Base-by-base conservation (phyloP, 2,113 vertebrate genomes). In the Egretta garzetta region DNA sequence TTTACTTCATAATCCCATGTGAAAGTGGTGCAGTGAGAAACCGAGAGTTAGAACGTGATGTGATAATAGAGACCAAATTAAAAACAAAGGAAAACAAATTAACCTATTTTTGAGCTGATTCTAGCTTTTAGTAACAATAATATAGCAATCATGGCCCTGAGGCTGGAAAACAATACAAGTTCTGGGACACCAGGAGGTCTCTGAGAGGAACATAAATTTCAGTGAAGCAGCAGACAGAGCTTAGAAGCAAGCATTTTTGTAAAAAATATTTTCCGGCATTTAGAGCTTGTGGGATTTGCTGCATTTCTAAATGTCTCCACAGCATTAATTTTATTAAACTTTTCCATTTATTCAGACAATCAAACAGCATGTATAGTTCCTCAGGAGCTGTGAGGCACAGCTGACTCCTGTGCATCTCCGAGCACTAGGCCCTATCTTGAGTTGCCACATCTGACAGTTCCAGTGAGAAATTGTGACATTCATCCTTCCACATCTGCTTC, bases 331-430 rank as follows among this genome's bases (percentile, higher is more conserved):
- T 74, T 53, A 37, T 60, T 53, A 49, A 49, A 74, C 9, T 23
- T 49, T 96, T 95, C 94, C 39, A 83, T 96, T 96, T 87, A 82
- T 90, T 91, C 82, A 91, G 88, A 73, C 80, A 89, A 58, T 94
- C 89, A 92, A 87, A 90, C 21, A 93, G 73, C 62, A 90, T 89
- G 88, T 70, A 86, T 39, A 13, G 37, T 20, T 70, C 32, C 35
- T 71, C 32, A 32, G 30, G 47, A 70, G 8, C 47, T 41, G 30
- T 55, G 55, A 83, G 19, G 20, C 47, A 62, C 20, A 47, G 23
- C 20, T 55, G n/a, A 59, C 24, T 52, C 12, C 28, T 52, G 10
- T n/a, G 17, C 28, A 21, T 58, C 43, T 72, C 12, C 23, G 37
- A 28, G 50, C 35, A 68, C 10, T 35, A 28, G 22, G 39, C 20